Evolutionary conservation across 2,113 vertebrate genomes (phyloP).

Genomic region (Hucho hucho): DNA sequence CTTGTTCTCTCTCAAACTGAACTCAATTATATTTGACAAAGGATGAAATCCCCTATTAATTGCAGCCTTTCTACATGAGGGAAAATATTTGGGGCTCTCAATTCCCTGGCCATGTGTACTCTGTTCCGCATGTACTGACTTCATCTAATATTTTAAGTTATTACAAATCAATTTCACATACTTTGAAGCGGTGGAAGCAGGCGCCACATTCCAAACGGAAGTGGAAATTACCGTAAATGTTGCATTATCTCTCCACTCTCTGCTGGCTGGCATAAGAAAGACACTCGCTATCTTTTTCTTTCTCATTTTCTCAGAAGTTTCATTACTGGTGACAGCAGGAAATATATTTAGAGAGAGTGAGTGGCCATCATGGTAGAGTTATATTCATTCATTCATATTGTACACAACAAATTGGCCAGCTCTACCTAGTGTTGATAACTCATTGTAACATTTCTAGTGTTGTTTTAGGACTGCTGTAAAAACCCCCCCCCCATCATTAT

Average conservation of each 20-base stretch:
- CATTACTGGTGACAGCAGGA: conserved; percentile 17
- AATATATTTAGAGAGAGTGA: conserved; percentile 3
- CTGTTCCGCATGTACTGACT: conserved; percentile 68
- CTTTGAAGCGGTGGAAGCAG: conserved; percentile 22
- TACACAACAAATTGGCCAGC: too few species aligned
- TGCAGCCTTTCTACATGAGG: conserved; percentile 79
- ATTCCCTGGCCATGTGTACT: conserved; percentile 75
- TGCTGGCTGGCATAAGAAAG: neutral
- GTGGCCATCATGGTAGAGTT: neutral
- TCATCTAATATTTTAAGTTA: conserved; percentile 70
- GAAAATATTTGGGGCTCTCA: conserved; percentile 78
- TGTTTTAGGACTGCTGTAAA: too few species aligned
- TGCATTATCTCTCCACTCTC: conserved; percentile 28
- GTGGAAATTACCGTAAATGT: conserved; percentile 51
- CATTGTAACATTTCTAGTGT: too few species aligned
- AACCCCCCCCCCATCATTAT: too few species aligned
- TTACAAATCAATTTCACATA: conserved; percentile 57
- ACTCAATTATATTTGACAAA: conserved; percentile 84
- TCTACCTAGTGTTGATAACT: neutral
- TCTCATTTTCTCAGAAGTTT: neutral
- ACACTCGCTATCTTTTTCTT: neutral
- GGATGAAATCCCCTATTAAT: conserved; percentile 81
- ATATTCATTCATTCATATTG: too few species aligned
- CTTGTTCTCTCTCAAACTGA: conserved; percentile 67
- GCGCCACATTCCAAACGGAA: conserved; percentile 10